Conservation (phyloP, 2,888 invertebrate genomes). For the Dicranocentrus wangi region DNA sequence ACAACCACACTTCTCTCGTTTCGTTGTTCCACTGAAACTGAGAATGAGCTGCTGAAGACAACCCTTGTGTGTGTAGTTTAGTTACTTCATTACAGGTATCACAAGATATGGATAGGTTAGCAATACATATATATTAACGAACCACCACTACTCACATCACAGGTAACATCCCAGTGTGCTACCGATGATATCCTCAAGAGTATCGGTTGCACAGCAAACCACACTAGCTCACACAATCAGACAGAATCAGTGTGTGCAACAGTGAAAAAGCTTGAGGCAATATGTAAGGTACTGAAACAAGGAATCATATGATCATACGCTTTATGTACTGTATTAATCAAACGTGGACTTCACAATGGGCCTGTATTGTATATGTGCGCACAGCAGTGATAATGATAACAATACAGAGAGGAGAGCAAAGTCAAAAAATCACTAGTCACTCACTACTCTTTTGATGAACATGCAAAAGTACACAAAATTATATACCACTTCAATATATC, state of each 20-base stretch:
- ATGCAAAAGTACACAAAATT: neutral
- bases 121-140: too few relatives aligned
- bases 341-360: neutral
- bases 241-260: too few relatives aligned
- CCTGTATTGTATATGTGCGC: neutral
- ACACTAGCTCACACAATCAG: too few relatives aligned
- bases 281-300: conserved; percentile 20
- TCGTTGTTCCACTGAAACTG: too few relatives aligned
- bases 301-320: neutral
- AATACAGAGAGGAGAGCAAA: neutral
- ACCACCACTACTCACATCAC: too few relatives aligned
- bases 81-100: neutral
- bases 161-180: too few relatives aligned
- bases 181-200: neutral
- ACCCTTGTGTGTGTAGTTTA: neutral
- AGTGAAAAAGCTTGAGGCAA: conserved; percentile 20
- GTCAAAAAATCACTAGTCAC: conserved; percentile 7
- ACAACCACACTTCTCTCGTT: conserved; percentile 12
- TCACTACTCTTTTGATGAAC: neutral
- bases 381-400: conserved; percentile 8
- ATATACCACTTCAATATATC: neutral
- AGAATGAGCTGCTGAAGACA: neutral
- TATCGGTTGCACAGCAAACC: neutral
- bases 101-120: too few relatives aligned
- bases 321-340: neutral